Base-by-base conservation (phyloP, 2,888 invertebrate genomes). In the Chloromyia formosa region DNA sequence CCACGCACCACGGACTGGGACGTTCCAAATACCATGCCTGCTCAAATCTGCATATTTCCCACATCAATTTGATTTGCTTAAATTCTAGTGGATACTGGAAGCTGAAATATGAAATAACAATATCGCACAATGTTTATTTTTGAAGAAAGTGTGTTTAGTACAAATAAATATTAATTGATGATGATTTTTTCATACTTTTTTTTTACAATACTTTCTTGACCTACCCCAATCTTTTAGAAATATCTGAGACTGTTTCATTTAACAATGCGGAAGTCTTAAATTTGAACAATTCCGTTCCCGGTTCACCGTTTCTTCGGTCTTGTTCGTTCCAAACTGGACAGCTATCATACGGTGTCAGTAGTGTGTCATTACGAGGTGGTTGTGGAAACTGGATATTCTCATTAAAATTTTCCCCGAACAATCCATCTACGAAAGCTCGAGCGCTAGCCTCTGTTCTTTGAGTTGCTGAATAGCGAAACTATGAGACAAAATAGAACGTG, bases 11-110 rank as follows among this genome's bases (percentile, higher is more conserved):
- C 0, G 93, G 87, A 1, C 94, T 92, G 81, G 87, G 84, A 80
- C 88, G 82, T 78, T 87, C 81, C 77, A 92, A 87, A 69, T 90
- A 88, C 93, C 93, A 93, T 0, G 94, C 92, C 82, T 93, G 94
- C 80, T 94, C 92, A 82, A 91, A 94, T 1, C 94, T 88, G 80
- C 95, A 95, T 87, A 93, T 90, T 78, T 94, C 91, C 82, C 92
- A 95, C 86, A 94, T 92, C 61, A 88, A 84, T 69, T 74, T 54
- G 27, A 74, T 54, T 74, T 74, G 74, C 18, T 64, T 74, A 4
- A 9, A 64, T 35, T 74, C 74, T 16, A 74, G 35, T 9, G 74
- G 12, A 53, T 53, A 74, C 27, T 64, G 61, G 23, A 74, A 74
- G n/a, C 73, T 73, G 16, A 71, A 35, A 40, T 35, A 35, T 35